A percentile compares a stretch with the other conserved stretches of the same genome.
Evolutionary conservation across 2,797 vertebrate species (phyloP).

Genomic region (Esox masquinongy): DNA sequence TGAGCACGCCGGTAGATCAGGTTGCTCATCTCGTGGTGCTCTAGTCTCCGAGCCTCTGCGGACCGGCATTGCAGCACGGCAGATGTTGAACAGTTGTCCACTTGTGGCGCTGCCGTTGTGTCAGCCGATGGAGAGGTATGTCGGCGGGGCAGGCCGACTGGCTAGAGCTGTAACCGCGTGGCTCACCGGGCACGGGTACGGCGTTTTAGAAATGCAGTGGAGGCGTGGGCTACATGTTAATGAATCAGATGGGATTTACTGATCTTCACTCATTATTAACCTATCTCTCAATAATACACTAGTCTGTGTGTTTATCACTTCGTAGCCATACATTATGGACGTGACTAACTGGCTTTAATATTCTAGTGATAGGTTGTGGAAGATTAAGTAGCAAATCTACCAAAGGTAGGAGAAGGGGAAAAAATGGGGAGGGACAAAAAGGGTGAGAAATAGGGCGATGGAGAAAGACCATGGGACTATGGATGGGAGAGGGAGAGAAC

Average conservation of each 20-base stretch:
- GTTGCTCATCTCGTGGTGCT: background rate
- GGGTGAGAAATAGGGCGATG: background rate
- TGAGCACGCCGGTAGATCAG: background rate
- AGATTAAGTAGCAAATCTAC: background rate
- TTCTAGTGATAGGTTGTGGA: background rate
- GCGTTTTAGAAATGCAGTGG: background rate
- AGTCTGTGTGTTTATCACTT: background rate
- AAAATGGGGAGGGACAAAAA: background rate
- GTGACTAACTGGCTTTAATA: background rate
- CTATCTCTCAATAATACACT: constrained; percentile 1
- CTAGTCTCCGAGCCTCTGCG: background rate
- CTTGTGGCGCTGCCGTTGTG: too few species aligned
- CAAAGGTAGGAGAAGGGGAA: background rate
- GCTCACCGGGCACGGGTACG: background rate
- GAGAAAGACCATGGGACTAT: background rate
- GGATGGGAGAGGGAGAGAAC: background rate
- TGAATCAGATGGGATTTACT: background rate
- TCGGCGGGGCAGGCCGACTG: background rate
- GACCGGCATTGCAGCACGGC: background rate
- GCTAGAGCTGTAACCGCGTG: background rate
- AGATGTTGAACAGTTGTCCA: background rate
- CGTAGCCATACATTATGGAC: background rate
- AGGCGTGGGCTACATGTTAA: background rate
- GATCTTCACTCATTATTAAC: background rate
- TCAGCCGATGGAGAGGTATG: too few species aligned